Base-by-base conservation (phyloP, 2,113 vertebrate genomes). In the Elachura formosa region DNA sequence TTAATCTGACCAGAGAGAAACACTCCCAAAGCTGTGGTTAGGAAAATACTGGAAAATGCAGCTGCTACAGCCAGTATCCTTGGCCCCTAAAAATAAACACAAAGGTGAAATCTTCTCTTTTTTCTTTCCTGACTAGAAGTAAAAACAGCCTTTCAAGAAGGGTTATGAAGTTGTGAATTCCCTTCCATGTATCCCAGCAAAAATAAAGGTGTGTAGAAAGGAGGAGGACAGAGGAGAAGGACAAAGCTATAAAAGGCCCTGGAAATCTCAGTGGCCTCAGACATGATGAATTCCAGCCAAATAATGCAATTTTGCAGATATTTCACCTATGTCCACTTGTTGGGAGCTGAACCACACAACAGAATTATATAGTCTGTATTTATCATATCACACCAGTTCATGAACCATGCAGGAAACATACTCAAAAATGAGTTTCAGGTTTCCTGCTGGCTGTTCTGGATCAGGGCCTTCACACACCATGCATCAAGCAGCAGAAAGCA, bases 201-300 rank as follows among this genome's bases (percentile, higher is more conserved):
- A 77, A 36, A 34, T 15, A 12, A 38, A 52, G 1, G 1, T 34
- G 1, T 21, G 11, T 24, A 11, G 48, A 41, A 67, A 64, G 16
- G 6, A 18, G 1, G 0, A 19, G 2, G 1, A 46, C 3, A 46
- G 40, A 20, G 62, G 2, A 77, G 20, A 45, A 5, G 23, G 25
- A 80, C 16, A 25, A 73, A 61, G 16, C 13, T 21, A 48, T 18
- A 38, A 76, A 66, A 31, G 19, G 3, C n/a, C 10, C 11, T 58
- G 24, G 34, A 78, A n/a, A 45, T 51, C n/a, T 62, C 51, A 67
- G 14, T 0, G 0, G 3, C 58, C 24, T 63, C 31, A 58, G n/a
- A 55, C 1, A 29, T 29, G 11, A 62, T 10, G 45, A 87, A 72
- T 63, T 59, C n/a, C 25, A 40, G 31, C 23, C 18, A 77, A 82